Evolutionary conservation across 2,113 vertebrate species (phyloP).

Genomic region (Cheilinus undulatus): DNA sequence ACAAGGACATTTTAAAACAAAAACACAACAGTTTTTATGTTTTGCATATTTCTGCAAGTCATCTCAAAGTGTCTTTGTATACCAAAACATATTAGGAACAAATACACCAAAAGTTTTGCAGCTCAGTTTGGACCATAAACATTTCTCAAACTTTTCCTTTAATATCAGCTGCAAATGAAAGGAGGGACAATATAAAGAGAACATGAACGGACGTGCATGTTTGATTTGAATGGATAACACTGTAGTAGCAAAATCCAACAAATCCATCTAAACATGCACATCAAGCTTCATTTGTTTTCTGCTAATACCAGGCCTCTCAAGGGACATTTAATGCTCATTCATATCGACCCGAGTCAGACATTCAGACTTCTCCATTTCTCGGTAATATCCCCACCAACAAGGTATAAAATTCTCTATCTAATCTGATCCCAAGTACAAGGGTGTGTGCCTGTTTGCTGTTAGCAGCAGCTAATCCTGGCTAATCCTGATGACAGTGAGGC

Average conservation of each 20-base stretch:
- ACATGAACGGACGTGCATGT: conserved; percentile 51
- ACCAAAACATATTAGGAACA: conserved; percentile 47
- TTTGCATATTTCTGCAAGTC: conserved; percentile 47
- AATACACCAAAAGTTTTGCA: conserved; percentile 17
- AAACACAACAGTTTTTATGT: not conserved
- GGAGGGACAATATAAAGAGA: conserved; percentile 31
- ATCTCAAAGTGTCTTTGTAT: conserved; percentile 18
- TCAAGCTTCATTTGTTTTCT: conserved; percentile 27
- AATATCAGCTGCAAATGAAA: conserved; percentile 53
- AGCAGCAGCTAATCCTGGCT: conserved; percentile 43
- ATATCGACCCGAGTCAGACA: conserved; percentile 21
- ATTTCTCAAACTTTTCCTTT: conserved; percentile 51
- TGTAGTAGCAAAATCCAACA: not conserved
- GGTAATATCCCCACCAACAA: not conserved
- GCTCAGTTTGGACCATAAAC: conserved; percentile 25
- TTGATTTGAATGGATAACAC: conserved; percentile 54
- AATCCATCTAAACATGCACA: conserved; percentile 65
- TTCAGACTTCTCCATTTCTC: not conserved
- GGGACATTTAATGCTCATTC: conserved; percentile 29
- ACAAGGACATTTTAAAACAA: conserved; percentile 19
- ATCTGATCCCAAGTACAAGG: conserved; percentile 13
- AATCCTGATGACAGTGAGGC: conserved; percentile 47
- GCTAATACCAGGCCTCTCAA: conserved; percentile 48
- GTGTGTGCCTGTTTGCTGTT: conserved; percentile 52
- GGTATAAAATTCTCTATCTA: conserved; percentile 13